A percentile compares a stretch with the other conserved stretches of the same genome.
phyloP scores from a whole-genome alignment of 2,888 invertebrate species.

The Drosophila algonquin region DNA sequence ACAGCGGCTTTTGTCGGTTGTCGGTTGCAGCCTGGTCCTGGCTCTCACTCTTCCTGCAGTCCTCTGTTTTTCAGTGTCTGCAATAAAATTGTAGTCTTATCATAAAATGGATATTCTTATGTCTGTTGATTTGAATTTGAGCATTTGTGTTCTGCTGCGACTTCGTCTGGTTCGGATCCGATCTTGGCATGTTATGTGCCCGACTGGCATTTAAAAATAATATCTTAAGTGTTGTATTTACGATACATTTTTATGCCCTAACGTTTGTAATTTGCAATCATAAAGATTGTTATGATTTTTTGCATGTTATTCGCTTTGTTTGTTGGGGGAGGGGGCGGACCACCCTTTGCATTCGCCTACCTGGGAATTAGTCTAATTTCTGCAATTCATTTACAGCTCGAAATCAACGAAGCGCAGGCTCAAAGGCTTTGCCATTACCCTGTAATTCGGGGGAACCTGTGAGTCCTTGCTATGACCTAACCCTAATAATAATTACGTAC shows the following conservation, averaged over 20 bases:
- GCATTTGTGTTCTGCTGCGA: constrained; percentile 18
- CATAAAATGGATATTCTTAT: constrained; percentile 63
- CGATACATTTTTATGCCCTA: constrained; percentile 43
- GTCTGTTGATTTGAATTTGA: constrained; percentile 35
- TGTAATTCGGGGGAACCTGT: background rate
- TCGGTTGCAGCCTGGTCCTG: constrained; percentile 19
- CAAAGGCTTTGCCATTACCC: constrained; percentile 51
- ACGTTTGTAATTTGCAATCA: constrained; percentile 31
- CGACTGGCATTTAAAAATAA: constrained; percentile 33
- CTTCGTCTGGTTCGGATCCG: constrained; percentile 6
- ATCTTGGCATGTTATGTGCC: constrained; percentile 11
- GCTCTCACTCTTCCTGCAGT: background rate
- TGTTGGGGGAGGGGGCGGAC: no score
- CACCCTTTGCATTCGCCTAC: no score
- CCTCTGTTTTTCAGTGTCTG: constrained; percentile 3
- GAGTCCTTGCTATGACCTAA: constrained; percentile 22
- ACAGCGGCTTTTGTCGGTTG: constrained; percentile 38
- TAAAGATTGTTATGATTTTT: constrained; percentile 31
- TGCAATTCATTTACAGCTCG: no score
- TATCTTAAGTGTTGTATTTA: constrained; percentile 50
- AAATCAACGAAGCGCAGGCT: no score
- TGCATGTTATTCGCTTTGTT: constrained; percentile 1
- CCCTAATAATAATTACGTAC: constrained; percentile 9
- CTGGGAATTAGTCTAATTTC: constrained; percentile 14
- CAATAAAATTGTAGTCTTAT: constrained; percentile 58